phyloP scores from a whole-genome alignment of 2,888 invertebrate species.

The Morpho helenor region DNA sequence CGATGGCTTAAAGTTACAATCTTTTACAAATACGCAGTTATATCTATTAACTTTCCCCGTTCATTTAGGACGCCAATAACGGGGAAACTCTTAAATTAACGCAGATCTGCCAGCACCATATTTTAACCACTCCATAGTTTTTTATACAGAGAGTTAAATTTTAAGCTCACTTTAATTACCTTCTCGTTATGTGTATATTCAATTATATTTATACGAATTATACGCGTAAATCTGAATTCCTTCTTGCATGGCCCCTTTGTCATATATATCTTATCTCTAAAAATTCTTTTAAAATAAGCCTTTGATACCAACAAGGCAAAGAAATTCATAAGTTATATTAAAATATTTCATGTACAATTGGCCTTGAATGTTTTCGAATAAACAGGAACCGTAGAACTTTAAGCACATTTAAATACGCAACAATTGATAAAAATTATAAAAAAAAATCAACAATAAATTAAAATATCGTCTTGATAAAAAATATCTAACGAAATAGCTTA shows the following conservation, averaged over 20 bases:
- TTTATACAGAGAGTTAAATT: slow-evolving; percentile 25
- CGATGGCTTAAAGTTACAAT: slow-evolving; percentile 20
- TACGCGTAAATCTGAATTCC: slow-evolving; percentile 27
- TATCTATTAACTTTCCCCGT: slow-evolving; percentile 30
- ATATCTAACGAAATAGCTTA: slow-evolving; percentile 36
- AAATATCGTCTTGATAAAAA: slow-evolving; percentile 35
- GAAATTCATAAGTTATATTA: slow-evolving; percentile 17
- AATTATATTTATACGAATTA: slow-evolving; percentile 20
- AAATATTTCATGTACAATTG: too few species aligned
- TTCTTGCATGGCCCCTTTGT: slow-evolving; percentile 56
- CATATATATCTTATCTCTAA: slow-evolving; percentile 56
- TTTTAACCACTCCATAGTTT: slow-evolving; percentile 45
- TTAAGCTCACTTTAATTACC: slow-evolving; percentile 30
- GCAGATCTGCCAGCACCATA: slow-evolving; percentile 76
- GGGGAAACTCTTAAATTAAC: slow-evolving; percentile 46
- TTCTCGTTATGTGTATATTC: slow-evolving; percentile 14
- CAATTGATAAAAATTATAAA: slow-evolving; percentile 56
- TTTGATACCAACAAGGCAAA: slow-evolving; percentile 56
- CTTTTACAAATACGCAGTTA: too few species aligned
- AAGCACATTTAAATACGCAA: slow-evolving; percentile 44
- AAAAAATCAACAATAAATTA: slow-evolving; percentile 50
- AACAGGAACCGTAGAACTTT: not conserved
- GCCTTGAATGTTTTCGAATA: too few species aligned
- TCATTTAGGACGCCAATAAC: slow-evolving; percentile 35
- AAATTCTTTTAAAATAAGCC: slow-evolving; percentile 57